These are phyloP conservation scores for Martes flavigula DNA, from an alignment of 2,797 vertebrate species.

Conservation along the genomic window DNA sequence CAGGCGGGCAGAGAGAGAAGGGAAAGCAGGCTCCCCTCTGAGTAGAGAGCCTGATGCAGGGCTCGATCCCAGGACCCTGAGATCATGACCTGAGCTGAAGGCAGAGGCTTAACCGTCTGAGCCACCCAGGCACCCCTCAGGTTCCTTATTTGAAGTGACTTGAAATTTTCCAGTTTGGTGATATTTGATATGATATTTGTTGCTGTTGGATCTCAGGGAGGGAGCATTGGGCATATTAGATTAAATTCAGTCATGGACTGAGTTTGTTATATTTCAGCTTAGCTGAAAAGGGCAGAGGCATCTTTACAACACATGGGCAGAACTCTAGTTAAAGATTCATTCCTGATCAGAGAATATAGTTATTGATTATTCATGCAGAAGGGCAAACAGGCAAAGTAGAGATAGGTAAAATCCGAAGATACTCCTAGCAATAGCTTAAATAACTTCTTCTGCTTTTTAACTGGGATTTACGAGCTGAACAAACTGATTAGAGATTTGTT, in stretches of 20 bases:
- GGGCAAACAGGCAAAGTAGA: neutral
- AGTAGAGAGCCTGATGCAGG: no score
- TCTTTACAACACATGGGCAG: conserved; percentile 59
- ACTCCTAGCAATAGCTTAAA: neutral
- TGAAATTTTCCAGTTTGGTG: neutral
- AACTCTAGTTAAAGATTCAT: conserved; percentile 45
- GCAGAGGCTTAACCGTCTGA: no score
- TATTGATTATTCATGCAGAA: conserved; percentile 23
- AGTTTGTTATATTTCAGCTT: conserved; percentile 74
- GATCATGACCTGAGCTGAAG: no score
- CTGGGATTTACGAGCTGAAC: conserved; percentile 14
- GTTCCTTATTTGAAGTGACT: conserved; percentile 38
- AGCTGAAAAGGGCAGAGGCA: conserved; percentile 48
- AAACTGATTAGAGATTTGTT: neutral
- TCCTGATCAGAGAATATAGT: neutral
- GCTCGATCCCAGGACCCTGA: no score
- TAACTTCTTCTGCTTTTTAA: conserved; percentile 12
- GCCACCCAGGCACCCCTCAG: neutral
- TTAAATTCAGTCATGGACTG: conserved; percentile 74
- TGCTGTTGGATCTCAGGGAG: conserved; percentile 65
- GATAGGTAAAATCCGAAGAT: conserved; percentile 10
- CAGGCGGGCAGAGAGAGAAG: no score
- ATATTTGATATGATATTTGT: conserved; percentile 47
- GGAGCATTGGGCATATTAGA: conserved; percentile 62
- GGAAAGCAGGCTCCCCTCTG: no score